Base-by-base conservation (phyloP, 2,797 vertebrate species). In the Coregonus ussuriensis region DNA sequence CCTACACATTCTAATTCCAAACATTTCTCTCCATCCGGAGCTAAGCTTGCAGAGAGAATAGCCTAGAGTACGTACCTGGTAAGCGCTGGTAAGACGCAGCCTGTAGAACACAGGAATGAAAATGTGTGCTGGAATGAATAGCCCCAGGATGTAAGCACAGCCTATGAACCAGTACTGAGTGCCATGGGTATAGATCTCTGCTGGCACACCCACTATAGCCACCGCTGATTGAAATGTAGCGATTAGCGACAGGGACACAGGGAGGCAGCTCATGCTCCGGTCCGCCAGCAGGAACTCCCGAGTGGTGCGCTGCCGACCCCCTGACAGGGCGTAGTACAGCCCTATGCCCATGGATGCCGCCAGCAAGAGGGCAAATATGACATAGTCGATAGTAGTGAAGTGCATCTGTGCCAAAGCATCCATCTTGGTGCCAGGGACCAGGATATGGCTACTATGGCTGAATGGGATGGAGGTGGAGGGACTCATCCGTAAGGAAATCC, bases 101-200 rank as follows among this genome's bases (percentile, higher is more conserved):
- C 96, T 95, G 93, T 99, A 99, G 88, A 99, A 96, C 75, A 98
- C 7, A 0, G 97, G 98, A 85, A 99, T 95, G 91, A 98, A 99
- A 88, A 99, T 0, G 13, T 96, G 96, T 0, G 97, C 97, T 0
- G 97, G 97, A 82, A 99, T 96, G 82, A 98, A 86, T 69, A 99
- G 95, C 4, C 97, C 97, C 78, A 98, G 90, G 13, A 98, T 29
- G 85, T 99, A 99, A 81, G 94, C 95, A 78, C 95, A 96, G 82
- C 97, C 97, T 0, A 99, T 95, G 90, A 99, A 98, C 98, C 98
- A 99, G 85, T 98, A 99, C 92, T 98, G 94, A 0, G 97, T 99
- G 18, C 98, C 98, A 0, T 94, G 94, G 0, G 80, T 85, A 86
- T 95, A 99, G 87, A 99, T 94, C 88, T 99, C 97, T 0, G 94